These are phyloP conservation scores for Ceratitis capitata DNA, from an alignment of 1,140 invertebrate species.

Conservation along the genomic window DNA sequence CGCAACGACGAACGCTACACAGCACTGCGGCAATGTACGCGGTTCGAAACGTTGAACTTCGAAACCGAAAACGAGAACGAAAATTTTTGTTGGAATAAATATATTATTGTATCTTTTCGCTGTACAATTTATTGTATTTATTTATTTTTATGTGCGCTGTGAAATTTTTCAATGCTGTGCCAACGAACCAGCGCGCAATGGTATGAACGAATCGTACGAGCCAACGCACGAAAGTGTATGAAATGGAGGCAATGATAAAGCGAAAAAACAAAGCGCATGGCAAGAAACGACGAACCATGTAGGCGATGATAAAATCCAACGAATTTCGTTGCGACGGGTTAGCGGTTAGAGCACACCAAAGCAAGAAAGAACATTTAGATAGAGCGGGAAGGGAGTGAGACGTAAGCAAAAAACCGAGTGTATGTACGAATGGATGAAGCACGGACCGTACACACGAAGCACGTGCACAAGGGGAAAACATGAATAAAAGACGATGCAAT, in stretches of 20 bases:
- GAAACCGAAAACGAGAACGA: conserved; percentile 27
- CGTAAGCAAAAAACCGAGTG: background rate
- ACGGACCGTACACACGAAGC: background rate
- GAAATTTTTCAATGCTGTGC: conserved; percentile 23
- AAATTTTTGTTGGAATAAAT: background rate
- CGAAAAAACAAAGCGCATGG: background rate
- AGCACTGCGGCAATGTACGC: conserved; percentile 13
- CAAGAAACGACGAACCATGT: background rate
- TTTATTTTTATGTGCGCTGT: too few relatives aligned
- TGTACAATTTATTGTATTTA: too few relatives aligned
- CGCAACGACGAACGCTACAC: background rate
- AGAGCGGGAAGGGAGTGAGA: background rate
- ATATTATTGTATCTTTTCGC: conserved; percentile 4
- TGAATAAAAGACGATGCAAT: conserved; percentile 29
- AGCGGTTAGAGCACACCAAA: background rate
- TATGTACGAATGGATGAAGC: background rate
- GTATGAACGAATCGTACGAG: background rate
- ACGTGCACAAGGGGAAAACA: background rate
- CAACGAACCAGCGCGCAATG: conserved; percentile 18
- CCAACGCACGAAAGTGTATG: background rate
- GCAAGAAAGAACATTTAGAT: background rate
- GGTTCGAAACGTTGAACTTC: conserved; percentile 24
- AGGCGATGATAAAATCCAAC: background rate
- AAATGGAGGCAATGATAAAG: conserved; percentile 15
- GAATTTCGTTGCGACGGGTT: background rate